phyloP scores from a whole-genome alignment of 2,888 invertebrate genomes.

The Chydorus sphaericus region DNA sequence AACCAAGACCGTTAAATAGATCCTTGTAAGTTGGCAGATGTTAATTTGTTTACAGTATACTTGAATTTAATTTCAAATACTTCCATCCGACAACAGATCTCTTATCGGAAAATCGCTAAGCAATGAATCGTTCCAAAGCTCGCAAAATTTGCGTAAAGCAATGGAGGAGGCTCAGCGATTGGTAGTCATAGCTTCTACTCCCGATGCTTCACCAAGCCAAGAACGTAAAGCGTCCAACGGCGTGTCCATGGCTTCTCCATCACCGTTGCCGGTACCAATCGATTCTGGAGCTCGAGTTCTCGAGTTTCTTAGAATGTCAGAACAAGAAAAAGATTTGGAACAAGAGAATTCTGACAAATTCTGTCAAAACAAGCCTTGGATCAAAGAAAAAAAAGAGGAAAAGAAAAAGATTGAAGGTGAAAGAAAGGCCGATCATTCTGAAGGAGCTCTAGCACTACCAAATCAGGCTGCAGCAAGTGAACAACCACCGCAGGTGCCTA shows the following conservation, averaged over 20 bases:
- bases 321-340: conserved; percentile 11
- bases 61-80: background rate
- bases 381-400: conserved; percentile 2
- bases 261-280: conserved; percentile 50
- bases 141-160: conserved; percentile 58
- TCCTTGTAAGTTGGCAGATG: too few species aligned
- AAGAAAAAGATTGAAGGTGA: background rate
- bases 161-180: conserved; percentile 58
- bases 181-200: conserved; percentile 27
- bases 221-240: background rate
- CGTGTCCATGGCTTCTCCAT: too few species aligned
- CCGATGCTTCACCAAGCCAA: conserved; percentile 34
- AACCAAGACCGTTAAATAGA: too few species aligned
- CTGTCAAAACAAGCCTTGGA: background rate
- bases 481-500: too few species aligned
- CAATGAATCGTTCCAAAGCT: conserved; percentile 52
- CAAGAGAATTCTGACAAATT: background rate
- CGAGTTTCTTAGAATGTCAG: conserved; percentile 37
- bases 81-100: conserved; percentile 35
- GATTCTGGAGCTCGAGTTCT: conserved; percentile 47
- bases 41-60: background rate
- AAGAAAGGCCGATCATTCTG: background rate
- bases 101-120: conserved; percentile 65
- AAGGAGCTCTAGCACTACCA: background rate
- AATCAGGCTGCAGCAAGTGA: background rate